phyloP scores from a whole-genome alignment of 2,797 vertebrate genomes.

The Mareca strepera region DNA sequence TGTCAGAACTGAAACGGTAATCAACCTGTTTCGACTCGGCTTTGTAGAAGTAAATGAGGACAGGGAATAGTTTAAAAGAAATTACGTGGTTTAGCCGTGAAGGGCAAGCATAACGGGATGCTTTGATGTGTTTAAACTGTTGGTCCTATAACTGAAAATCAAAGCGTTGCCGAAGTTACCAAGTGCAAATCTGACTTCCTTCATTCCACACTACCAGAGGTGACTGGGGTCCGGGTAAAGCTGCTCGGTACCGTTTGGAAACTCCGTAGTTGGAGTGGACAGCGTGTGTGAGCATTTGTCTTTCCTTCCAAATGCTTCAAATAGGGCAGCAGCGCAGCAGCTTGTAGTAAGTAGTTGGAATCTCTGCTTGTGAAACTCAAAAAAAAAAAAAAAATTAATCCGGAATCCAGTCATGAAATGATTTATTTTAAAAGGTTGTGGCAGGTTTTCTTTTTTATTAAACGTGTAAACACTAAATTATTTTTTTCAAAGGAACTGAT shows the following conservation, averaged over 20 bases:
- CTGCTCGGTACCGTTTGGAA: not conserved
- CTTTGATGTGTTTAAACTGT: not conserved
- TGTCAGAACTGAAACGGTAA: not conserved
- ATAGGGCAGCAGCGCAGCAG: not conserved
- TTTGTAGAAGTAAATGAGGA: not conserved
- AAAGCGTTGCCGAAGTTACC: not conserved
- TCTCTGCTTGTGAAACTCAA: not conserved
- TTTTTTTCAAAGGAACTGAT: not conserved
- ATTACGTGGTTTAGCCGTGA: not conserved
- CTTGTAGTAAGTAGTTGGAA: not conserved
- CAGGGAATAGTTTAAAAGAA: not conserved
- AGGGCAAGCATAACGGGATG: not conserved
- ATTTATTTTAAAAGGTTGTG: not conserved
- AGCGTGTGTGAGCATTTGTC: not conserved
- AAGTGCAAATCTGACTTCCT: not conserved
- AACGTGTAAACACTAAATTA: rapidly evolving
- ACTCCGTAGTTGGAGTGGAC: not conserved
- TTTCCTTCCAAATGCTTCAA: not conserved
- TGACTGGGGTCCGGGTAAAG: not conserved
- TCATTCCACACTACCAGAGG: not conserved
- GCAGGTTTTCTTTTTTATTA: not conserved
- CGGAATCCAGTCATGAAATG: not conserved
- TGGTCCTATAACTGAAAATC: not conserved
- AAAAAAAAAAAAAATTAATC: not conserved
- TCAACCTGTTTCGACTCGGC: not conserved